Evolutionary conservation across 2,113 vertebrate genomes (phyloP), one percentile per base, ranked within the genome.

Genomic region (Gila orcuttii): DNA sequence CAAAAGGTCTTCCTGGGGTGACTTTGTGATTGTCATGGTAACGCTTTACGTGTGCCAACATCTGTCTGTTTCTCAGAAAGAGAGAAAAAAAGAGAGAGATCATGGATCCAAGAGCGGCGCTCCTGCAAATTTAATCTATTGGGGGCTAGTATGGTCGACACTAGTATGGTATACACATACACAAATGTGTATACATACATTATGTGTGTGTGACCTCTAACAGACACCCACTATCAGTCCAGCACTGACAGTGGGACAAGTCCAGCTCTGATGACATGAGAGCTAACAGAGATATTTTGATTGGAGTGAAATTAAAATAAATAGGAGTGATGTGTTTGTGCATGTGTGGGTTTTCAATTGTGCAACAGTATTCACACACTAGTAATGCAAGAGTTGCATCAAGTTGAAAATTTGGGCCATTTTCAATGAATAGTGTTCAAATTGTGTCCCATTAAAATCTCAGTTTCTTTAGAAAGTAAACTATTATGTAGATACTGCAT

Each of bases 251-350:
- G 15, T 19, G 17, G 23, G 55, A 50, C 64, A 69, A 66, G 66
- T 52, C 81, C 55, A 45, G n/a, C 64, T 79, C 85, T 89, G 78
- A 87, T 85, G 85, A 83, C 78, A 77, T 73, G 47, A 87, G 82
- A 89, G 71, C 82, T 64, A 86, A 71, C 73, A 19, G 62, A 75
- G 83, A 77, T 87, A 74, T 83, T 89, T 85, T 88, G 83, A 85
- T 86, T 85, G 71, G 55, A 83, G 81, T 36, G 31, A 55, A 73
- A 76, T 76, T 50, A 82, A 79, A 12, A 47, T n/a, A 66, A 74
- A 45, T 42, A 85, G 36, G 36, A 28, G 71, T 71, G 68, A 17
- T 73, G 62, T 79, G 31, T 83, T 7, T 79, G 64, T 59, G 82
- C 31, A 21, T 60, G 81, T 84, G 85, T 80, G 23, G 78, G 81